Evolutionary conservation across 2,113 vertebrate genomes (phyloP).

Genomic region (Onychorhynchus coronatus): DNA sequence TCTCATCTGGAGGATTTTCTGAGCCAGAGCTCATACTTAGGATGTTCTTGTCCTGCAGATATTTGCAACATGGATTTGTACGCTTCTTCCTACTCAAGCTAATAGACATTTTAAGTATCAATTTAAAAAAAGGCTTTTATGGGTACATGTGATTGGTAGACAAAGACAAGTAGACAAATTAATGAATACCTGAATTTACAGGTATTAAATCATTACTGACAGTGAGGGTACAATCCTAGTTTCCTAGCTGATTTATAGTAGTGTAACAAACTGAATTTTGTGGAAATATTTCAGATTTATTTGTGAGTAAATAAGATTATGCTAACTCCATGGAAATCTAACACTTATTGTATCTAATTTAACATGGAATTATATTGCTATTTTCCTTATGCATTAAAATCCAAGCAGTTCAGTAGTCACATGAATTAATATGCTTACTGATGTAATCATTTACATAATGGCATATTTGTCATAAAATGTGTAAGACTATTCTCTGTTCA

Average conservation of each 20-base stretch:
- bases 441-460: neutral
- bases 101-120: neutral
- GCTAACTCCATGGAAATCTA: neutral
- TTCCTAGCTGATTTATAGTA: neutral
- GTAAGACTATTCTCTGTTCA: neutral
- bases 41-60: neutral
- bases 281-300: neutral
- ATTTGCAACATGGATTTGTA: neutral
- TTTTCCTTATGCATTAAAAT: neutral
- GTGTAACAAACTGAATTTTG: neutral
- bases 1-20: neutral
- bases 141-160: neutral
- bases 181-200: neutral
- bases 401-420: neutral
- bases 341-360: neutral
- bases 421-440: neutral
- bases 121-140: neutral
- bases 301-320: neutral
- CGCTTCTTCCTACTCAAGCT: neutral
- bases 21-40: neutral
- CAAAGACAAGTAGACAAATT: neutral
- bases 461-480: neutral
- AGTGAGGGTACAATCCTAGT: neutral
- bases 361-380: neutral
- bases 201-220: neutral